Percentiles rank a stretch among this genome's conserved stretches.
These are phyloP conservation scores for Doryteuthis pealeii DNA, from an alignment of 1,140 invertebrate species.

Conservation along the genomic window DNA sequence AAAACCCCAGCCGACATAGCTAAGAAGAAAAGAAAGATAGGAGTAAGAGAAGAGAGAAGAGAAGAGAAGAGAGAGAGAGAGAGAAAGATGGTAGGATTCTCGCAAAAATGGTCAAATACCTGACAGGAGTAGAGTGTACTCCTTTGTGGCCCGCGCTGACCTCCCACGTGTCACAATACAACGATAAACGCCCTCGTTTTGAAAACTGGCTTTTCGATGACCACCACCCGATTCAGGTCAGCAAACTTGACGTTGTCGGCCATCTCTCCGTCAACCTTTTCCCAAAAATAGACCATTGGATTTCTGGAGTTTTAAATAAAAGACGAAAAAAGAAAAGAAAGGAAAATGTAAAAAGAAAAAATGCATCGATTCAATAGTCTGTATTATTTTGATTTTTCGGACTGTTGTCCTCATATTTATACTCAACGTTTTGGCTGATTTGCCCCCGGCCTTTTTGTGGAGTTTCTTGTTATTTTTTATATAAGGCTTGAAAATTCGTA, in stretches of 20 bases:
- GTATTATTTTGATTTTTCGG: too few relatives aligned
- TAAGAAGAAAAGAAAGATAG: background rate
- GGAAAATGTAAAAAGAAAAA: too few relatives aligned
- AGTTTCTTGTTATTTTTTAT: conserved; percentile 6
- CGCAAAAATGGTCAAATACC: background rate
- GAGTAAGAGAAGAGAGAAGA: background rate
- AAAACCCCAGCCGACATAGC: too few relatives aligned
- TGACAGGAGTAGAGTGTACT: conserved; percentile 28
- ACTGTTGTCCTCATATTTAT: too few relatives aligned
- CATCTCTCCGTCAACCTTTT: conserved; percentile 62
- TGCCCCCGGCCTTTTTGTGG: too few relatives aligned
- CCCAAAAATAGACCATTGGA: conserved; percentile 46
- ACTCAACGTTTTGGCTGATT: too few relatives aligned
- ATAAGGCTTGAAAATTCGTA: too few relatives aligned
- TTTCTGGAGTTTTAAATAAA: conserved; percentile 20
- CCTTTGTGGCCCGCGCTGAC: conserved; percentile 21
- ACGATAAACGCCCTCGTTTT: conserved; percentile 90
- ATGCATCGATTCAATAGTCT: too few relatives aligned
- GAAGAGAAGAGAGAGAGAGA: conserved; percentile 15
- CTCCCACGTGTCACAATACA: conserved; percentile 77
- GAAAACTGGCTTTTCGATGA: conserved; percentile 83
- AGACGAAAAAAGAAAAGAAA: background rate
- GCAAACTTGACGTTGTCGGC: conserved; percentile 72
- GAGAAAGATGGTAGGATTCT: background rate
- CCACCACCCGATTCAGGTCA: conserved; percentile 84